Evolutionary conservation across 2,888 invertebrate genomes (phyloP).

Genomic region (Smittia sp.): DNA sequence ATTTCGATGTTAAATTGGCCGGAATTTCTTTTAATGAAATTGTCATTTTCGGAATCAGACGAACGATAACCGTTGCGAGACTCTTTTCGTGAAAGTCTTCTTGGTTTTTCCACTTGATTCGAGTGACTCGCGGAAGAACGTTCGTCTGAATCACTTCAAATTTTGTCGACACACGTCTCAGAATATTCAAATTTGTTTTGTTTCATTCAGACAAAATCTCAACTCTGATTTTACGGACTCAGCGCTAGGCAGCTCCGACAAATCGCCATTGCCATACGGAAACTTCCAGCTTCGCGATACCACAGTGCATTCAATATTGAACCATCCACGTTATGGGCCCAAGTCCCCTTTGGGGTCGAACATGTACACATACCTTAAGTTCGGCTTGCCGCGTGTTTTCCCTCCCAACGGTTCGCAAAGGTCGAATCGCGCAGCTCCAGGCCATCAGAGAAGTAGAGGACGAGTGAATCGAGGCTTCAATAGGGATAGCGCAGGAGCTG

Average conservation of each 20-base stretch:
- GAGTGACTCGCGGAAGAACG: no score
- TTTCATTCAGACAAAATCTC: conserved; percentile 73
- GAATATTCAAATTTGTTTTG: not conserved
- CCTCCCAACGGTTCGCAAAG: conserved; percentile 77
- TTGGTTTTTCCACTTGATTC: no score
- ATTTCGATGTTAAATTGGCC: conserved; percentile 16
- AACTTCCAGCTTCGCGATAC: conserved; percentile 91
- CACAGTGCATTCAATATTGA: conserved; percentile 81
- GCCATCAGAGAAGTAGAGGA: conserved; percentile 54
- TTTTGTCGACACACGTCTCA: not conserved
- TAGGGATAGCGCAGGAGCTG: conserved; percentile 62
- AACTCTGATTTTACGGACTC: conserved; percentile 95
- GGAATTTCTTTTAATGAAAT: conserved; percentile 24
- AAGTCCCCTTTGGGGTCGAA: conserved; percentile 86
- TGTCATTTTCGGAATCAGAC: conserved; percentile 28
- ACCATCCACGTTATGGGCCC: conserved; percentile 85
- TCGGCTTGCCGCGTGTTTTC: conserved; percentile 87
- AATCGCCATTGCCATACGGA: conserved; percentile 89
- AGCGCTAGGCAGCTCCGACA: conserved; percentile 87
- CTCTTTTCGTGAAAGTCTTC: not conserved
- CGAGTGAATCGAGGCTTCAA: conserved; percentile 55
- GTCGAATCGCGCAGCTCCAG: conserved; percentile 53
- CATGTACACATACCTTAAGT: conserved; percentile 92
- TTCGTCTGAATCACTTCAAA: no score
- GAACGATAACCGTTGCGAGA: conserved; percentile 28